Conservation (phyloP, 2,888 invertebrate genomes). For the Oligia fasciuncula region DNA sequence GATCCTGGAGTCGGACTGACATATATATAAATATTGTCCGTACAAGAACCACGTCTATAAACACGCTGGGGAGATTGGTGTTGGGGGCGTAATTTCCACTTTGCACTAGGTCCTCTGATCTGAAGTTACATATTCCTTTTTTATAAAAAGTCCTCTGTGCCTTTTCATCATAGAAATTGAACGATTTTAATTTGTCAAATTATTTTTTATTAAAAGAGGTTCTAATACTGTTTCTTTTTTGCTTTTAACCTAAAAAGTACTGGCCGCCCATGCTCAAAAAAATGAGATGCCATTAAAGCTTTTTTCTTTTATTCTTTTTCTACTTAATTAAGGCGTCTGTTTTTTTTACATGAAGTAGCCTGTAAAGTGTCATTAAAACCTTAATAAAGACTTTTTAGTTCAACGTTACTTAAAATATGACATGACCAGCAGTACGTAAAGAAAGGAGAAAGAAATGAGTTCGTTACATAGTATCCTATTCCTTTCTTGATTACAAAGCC, state of each 20-base stretch:
- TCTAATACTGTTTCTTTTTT: background rate
- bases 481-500: slow-evolving; percentile 42
- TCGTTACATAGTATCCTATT: background rate
- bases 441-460: background rate
- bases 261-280: background rate
- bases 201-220: background rate
- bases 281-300: background rate
- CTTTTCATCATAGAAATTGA: background rate
- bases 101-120: background rate
- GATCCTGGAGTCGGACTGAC: too few relatives aligned
- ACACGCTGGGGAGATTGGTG: background rate
- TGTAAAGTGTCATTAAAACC: background rate
- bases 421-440: background rate
- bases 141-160: too few relatives aligned
- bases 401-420: background rate
- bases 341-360: background rate
- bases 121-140: background rate
- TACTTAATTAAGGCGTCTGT: background rate
- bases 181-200: background rate
- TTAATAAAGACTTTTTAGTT: slow-evolving; percentile 5
- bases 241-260: background rate
- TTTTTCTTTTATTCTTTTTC: background rate
- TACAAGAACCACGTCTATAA: background rate
- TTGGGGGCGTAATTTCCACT: background rate
- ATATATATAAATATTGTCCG: background rate